Base-by-base conservation (phyloP, 2,113 vertebrate species). In the Syrmaticus mikado region DNA sequence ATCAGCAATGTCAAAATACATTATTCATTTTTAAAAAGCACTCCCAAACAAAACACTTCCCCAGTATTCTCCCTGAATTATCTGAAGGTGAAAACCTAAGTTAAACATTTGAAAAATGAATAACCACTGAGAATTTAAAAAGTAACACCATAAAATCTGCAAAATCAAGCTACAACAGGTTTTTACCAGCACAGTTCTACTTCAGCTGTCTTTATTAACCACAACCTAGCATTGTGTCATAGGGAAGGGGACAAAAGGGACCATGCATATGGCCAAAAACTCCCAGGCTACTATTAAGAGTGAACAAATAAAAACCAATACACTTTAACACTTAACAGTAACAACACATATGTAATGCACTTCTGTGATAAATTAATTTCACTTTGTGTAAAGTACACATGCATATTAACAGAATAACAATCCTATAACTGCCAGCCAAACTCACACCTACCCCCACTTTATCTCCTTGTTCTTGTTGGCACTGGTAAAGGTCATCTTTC, bases 401-500 rank as follows among this genome's bases (percentile, higher is more conserved):
- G 12, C 13, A 17, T 10, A 75, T 46, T 5, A 13, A 68, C 17
- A 85, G 53, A 13, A 43, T 7, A 62, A 67, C 48, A 85, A 57
- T 7, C 17, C 20, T 65, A 20, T 11, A 5, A 65, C 40, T 87
- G 57, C n/a, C 46, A 86, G 67, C 20, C 61, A 68, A 87, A 40
- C 13, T 85, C 62, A 58, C 13, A 77, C 64, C 28, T 93, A 93
- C 94, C 92, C 98, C 89, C 30, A 98, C 98, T 98, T 89, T 86
- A 38, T 96, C 77, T 17, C 97, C 97, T 61, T 97, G 97, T 64
- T 97, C 97, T 94, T 92, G 95, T 57, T 97, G 97, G 93, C 98
- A 98, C 21, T 96, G 97, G 14, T 95, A 97, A 77, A 98, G 96
- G 92, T 97, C 96, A 91, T 97, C 98, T 89, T 94, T 97, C 22